These are phyloP conservation scores for Microctonus brassicae DNA, from an alignment of 2,888 invertebrate genomes.

Conservation along the genomic window DNA sequence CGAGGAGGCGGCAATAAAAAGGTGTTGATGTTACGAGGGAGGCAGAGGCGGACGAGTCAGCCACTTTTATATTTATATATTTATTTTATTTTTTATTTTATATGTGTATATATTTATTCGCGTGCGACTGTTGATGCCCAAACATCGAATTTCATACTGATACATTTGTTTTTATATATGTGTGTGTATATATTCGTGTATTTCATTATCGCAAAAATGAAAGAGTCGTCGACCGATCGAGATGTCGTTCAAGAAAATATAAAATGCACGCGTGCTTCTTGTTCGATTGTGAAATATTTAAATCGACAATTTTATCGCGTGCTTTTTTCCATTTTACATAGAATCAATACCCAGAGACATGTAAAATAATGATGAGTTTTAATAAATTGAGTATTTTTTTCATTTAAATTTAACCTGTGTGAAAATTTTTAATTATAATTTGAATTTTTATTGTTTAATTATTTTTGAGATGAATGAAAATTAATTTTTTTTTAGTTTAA, in stretches of 20 bases:
- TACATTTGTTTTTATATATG: slow-evolving; percentile 9
- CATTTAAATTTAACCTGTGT: no score
- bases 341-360: no score
- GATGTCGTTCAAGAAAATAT: slow-evolving; percentile 7
- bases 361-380: no score
- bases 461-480: no score
- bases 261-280: slow-evolving; percentile 27
- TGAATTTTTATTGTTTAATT: no score
- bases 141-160: background rate
- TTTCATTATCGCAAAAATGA: slow-evolving; percentile 16
- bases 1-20: slow-evolving; percentile 49
- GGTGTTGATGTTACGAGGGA: slow-evolving; percentile 46
- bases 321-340: no score
- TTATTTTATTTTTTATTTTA: background rate
- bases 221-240: slow-evolving; percentile 23
- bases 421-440: no score
- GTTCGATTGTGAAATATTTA: slow-evolving; percentile 9
- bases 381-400: no score
- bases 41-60: slow-evolving; percentile 14
- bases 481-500: no score
- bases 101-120: background rate
- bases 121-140: background rate
- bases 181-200: no score
- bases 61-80: slow-evolving; percentile 1
- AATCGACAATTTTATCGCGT: slow-evolving; percentile 14